A percentile compares a stretch with the other conserved stretches of the same genome.
Evolutionary conservation across 2,888 invertebrate genomes (phyloP).

Genomic region (Zygaena filipendulae): DNA sequence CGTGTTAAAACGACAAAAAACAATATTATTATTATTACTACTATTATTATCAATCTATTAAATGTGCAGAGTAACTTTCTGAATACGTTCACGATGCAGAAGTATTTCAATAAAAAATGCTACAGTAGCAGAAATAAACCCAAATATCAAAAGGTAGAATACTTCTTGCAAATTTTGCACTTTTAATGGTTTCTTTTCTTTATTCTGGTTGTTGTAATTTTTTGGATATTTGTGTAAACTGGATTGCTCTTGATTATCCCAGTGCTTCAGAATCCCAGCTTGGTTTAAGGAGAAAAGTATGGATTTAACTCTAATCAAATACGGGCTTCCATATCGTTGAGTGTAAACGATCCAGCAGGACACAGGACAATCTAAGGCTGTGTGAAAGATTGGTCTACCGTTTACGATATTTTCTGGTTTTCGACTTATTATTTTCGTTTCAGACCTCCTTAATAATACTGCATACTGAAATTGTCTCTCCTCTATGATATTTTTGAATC

Average conservation of each 20-base stretch:
- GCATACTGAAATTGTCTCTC: constrained; percentile 52
- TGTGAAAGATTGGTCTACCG: constrained; percentile 57
- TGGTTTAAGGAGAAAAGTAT: constrained; percentile 55
- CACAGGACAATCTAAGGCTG: constrained; percentile 59
- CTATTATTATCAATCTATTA: no score
- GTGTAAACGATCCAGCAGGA: constrained; percentile 68
- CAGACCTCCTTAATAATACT: constrained; percentile 53
- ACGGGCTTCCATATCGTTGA: constrained; percentile 69
- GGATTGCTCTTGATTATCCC: constrained; percentile 36
- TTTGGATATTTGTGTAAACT: constrained; percentile 24
- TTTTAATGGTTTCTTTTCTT: constrained; percentile 41
- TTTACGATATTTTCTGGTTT: constrained; percentile 33
- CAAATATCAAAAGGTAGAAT: no score
- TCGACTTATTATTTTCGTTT: constrained; percentile 35
- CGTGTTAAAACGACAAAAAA: no score
- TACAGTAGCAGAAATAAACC: no score
- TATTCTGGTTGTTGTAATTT: constrained; percentile 22
- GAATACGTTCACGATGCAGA: no score
- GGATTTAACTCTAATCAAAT: constrained; percentile 49
- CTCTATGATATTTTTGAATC: constrained; percentile 39
- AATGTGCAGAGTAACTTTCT: no score
- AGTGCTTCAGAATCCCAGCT: constrained; percentile 57
- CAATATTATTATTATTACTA: no score
- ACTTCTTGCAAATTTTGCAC: constrained; percentile 55
- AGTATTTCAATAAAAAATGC: no score